phyloP scores from a whole-genome alignment of 2,113 vertebrate species.

The Leiothrix lutea region DNA sequence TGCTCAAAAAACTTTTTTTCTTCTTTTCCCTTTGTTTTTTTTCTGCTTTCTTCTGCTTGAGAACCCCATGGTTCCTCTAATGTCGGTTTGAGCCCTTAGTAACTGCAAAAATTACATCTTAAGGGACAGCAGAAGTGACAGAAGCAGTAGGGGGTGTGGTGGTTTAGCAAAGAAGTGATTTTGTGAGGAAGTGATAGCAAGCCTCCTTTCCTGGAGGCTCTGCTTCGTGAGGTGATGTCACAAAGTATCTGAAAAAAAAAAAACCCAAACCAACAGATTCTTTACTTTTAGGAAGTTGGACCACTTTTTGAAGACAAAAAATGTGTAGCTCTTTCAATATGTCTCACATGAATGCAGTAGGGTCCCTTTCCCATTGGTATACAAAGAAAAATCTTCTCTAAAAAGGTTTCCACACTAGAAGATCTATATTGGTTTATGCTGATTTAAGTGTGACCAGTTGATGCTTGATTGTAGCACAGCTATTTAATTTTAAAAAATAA shows the following conservation, averaged over 20 bases:
- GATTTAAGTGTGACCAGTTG: background rate
- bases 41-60: background rate
- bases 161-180: no score
- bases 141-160: background rate
- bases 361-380: background rate
- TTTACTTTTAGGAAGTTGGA: background rate
- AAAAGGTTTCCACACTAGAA: background rate
- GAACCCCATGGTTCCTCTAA: accelerated
- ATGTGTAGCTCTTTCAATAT: background rate
- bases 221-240: accelerated
- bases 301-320: background rate
- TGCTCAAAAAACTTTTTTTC: background rate
- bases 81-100: background rate
- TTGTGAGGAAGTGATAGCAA: no score
- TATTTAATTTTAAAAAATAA: background rate
- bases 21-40: background rate
- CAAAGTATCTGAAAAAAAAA: background rate
- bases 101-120: background rate
- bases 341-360: background rate
- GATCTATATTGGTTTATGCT: background rate
- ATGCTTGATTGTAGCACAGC: background rate
- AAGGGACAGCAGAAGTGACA: background rate
- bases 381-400: background rate
- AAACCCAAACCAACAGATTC: background rate
- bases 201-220: background rate